phyloP scores from a whole-genome alignment of 2,113 vertebrate genomes.

The Eidolon helvum region DNA sequence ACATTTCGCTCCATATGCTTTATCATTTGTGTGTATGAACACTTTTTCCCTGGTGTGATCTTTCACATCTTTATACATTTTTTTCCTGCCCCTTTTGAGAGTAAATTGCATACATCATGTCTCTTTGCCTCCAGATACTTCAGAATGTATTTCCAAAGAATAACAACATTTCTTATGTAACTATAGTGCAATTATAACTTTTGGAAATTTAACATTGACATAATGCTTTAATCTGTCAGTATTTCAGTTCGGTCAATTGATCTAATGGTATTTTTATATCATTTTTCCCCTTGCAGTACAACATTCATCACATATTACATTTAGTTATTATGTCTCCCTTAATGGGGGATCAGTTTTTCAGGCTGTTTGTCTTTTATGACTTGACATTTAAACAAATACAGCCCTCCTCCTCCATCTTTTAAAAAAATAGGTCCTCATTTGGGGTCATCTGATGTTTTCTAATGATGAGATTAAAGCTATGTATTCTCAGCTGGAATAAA shows the following conservation, averaged over 20 bases:
- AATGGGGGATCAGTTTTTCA: not conserved
- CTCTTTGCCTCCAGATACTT: not conserved
- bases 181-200: not conserved
- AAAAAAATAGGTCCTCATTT: not conserved
- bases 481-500: not conserved
- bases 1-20: not conserved
- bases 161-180: not conserved
- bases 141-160: not conserved
- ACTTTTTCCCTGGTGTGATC: not conserved
- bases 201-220: not conserved
- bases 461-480: not conserved
- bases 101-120: not conserved
- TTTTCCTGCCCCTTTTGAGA: not conserved
- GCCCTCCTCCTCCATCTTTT: accelerated
- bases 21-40: not conserved
- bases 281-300: not conserved
- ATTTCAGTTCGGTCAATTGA: not conserved
- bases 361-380: not conserved
- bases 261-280: not conserved
- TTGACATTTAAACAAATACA: not conserved
- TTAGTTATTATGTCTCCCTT: not conserved
- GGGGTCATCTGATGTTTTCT: not conserved
- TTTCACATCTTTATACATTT: not conserved
- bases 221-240: not conserved
- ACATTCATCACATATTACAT: not conserved